These are phyloP conservation scores for Cheilosia soror DNA, from an alignment of 2,888 invertebrate genomes.

Conservation along the genomic window DNA sequence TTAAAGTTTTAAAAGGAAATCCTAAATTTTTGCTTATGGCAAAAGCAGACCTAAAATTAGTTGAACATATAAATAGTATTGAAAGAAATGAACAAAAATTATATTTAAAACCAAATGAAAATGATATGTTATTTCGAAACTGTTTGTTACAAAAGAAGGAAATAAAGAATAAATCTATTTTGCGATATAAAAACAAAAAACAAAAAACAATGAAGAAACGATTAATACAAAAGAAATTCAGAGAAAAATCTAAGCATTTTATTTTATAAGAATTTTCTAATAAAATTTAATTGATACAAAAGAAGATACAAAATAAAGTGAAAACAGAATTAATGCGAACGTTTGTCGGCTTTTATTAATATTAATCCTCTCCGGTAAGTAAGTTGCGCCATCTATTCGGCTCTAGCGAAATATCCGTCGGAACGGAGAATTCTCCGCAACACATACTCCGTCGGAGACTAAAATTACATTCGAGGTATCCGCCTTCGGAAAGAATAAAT, in stretches of 20 bases:
- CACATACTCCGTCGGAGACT: too few relatives aligned
- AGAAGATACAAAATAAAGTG: conserved; percentile 50
- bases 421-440: too few relatives aligned
- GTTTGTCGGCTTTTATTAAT: background rate
- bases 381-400: too few relatives aligned
- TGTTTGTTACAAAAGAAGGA: conserved; percentile 66
- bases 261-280: conserved; percentile 76
- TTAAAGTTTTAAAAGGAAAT: background rate
- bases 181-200: conserved; percentile 58
- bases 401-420: too few relatives aligned
- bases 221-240: conserved; percentile 37
- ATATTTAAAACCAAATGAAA: conserved; percentile 42
- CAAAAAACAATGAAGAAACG: conserved; percentile 41
- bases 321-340: conserved; percentile 39
- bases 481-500: too few relatives aligned
- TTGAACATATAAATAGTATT: conserved; percentile 16
- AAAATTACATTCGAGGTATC: too few relatives aligned
- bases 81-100: conserved; percentile 40
- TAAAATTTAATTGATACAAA: conserved; percentile 68
- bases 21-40: conserved; percentile 20
- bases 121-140: conserved; percentile 62
- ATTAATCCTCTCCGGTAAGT: background rate
- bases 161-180: conserved; percentile 62
- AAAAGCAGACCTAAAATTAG: conserved; percentile 8
- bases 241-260: conserved; percentile 65